Evolutionary conservation across 2,113 vertebrate species (phyloP), one percentile per base, ranked within the genome.

Genomic region (Chlamydotis undulata): DNA sequence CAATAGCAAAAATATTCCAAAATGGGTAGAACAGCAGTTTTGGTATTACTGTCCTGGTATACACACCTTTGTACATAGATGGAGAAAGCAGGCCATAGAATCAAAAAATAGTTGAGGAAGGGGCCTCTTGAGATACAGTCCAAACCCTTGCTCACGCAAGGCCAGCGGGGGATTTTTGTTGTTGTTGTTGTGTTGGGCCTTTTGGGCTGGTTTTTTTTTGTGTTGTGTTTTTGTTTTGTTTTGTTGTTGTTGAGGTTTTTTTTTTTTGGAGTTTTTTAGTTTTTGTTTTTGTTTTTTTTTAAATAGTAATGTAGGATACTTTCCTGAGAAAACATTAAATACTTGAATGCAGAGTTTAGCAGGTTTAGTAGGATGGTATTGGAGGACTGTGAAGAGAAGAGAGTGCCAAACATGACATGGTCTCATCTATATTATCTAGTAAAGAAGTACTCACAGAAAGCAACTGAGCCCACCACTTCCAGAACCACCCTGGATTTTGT

Each of bases 31-130:
- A 52, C 7, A 70, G 28, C 8, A 81, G 12, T 69, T 87, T 88
- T 55, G 25, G 3, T 24, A 28, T 65, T 82, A 26, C 8, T 41
- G 8, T 56, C 29, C 35, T 56, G n/a, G 50, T 2, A 74, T 3
- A 4, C 5, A 33, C 3, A 64, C 16, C 14, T 90, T 76, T 43
- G 10, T 43, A 19, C 0, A 0, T 23, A 63, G 5, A 6, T 49
- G 24, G 19, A 88, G 12, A 52, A 10, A 25, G 2, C 3, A 0
- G 24, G 14, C 5, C 25, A 73, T 10, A 49, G 19, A 86, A 77
- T 25, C 13, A 56, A 76, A 63, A 13, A 39, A 35, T 5, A 19
- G 12, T 2, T 73, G 55, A n/a, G 8, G 41, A 93, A 82, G 17
- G 39, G 8, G 43, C 4, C 5, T 69, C 21, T 45, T 76, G 26